Conservation (phyloP, 2,113 vertebrate genomes). For the Trogon surrucura region DNA sequence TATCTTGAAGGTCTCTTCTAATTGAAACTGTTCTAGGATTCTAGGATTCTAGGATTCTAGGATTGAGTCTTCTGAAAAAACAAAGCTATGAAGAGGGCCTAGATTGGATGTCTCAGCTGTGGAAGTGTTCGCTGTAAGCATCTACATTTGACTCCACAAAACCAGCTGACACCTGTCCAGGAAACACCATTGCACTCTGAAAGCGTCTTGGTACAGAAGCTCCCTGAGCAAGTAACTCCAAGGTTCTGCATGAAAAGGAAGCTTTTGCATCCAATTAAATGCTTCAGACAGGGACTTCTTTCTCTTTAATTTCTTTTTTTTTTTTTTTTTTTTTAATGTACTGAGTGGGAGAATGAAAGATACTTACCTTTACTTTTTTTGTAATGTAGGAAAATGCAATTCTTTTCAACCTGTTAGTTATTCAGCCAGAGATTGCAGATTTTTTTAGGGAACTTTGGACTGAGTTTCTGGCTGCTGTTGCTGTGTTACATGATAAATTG, state of each 20-base stretch:
- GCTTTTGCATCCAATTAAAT: background rate
- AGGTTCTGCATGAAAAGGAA: background rate
- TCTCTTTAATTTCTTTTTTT: background rate
- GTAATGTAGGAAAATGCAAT: background rate
- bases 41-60: too few species aligned
- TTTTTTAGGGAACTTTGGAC: background rate
- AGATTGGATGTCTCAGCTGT: background rate
- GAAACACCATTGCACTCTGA: background rate
- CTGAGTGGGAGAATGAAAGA: background rate
- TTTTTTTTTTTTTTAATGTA: background rate
- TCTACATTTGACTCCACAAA: fast-evolving
- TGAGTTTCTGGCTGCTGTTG: background rate
- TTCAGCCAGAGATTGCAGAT: background rate
- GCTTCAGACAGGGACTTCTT: background rate
- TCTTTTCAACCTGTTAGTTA: background rate
- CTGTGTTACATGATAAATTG: background rate
- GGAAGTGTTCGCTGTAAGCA: background rate
- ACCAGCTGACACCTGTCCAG: background rate
- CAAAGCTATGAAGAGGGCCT: background rate
- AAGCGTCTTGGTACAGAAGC: background rate
- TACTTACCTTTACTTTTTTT: background rate
- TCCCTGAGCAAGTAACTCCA: background rate
- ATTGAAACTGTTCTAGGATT: too few species aligned
- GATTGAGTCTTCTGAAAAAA: background rate
- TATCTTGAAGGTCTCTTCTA: too few species aligned